phyloP scores from a whole-genome alignment of 2,113 vertebrate species.

The Odontesthes bonariensis region DNA sequence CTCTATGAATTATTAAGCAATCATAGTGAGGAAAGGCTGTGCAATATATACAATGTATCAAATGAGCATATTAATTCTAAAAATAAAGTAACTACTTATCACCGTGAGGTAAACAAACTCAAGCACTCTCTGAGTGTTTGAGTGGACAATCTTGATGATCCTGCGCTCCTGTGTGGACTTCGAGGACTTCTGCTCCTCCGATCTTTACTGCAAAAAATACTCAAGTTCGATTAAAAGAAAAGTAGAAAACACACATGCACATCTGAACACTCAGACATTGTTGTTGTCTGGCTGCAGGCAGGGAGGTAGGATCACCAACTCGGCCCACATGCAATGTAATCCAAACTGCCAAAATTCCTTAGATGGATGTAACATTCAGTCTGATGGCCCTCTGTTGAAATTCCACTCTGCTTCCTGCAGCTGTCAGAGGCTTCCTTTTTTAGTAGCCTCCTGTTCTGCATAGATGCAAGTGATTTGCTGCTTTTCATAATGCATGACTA shows the following conservation, averaged over 20 bases:
- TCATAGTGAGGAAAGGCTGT: no score
- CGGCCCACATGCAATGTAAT: no score
- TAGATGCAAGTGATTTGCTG: neutral
- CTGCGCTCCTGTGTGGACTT: constrained; percentile 38
- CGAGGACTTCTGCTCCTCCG: constrained; percentile 80
- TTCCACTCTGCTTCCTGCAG: no score
- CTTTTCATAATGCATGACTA: neutral
- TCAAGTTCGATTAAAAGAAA: neutral
- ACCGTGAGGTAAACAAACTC: neutral
- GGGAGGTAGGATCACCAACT: neutral
- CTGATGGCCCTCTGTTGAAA: no score
- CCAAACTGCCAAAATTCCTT: no score
- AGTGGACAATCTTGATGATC: neutral
- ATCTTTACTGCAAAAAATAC: constrained; percentile 65
- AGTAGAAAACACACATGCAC: neutral
- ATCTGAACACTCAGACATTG: neutral
- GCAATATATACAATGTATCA: no score
- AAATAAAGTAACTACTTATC: neutral
- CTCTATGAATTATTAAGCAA: no score
- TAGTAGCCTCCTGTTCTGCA: neutral
- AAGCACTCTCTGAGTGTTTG: neutral
- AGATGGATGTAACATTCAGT: no score
- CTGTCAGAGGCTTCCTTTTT: neutral
- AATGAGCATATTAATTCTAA: no score
- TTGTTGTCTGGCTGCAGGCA: neutral